A percentile compares a stretch with the other conserved stretches of the same genome.
phyloP scores from a whole-genome alignment of 2,113 vertebrate species.

The Dromaius novaehollandiae region DNA sequence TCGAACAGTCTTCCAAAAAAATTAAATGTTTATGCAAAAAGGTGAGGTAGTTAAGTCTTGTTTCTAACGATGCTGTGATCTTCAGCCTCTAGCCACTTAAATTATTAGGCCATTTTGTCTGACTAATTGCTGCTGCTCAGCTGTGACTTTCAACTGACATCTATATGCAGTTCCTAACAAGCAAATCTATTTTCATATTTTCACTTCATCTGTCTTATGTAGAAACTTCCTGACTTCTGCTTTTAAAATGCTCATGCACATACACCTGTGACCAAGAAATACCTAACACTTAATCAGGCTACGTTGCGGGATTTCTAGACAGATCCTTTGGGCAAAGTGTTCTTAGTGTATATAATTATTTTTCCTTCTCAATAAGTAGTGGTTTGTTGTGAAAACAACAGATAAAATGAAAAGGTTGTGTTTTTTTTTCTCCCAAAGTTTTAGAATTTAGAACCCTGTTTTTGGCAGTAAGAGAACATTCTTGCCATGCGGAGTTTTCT shows the following conservation, averaged over 20 bases:
- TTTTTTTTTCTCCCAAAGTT: not conserved
- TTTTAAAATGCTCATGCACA: not conserved
- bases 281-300: not conserved
- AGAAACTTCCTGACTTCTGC: not conserved
- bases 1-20: not conserved
- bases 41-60: not conserved
- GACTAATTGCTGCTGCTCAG: not conserved
- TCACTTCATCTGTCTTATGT: not conserved
- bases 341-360: not conserved
- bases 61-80: not conserved
- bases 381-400: not conserved
- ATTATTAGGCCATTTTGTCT: constrained; percentile 1
- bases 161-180: not conserved
- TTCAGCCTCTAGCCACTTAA: not conserved
- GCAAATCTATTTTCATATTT: not conserved
- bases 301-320: not conserved
- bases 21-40: not conserved
- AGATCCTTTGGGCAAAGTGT: not conserved
- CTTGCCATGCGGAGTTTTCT: not conserved
- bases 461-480: not conserved
- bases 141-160: not conserved
- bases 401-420: not conserved
- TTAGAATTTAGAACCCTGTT: not conserved
- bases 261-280: not conserved
- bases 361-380: not conserved